A percentile compares a stretch with the other conserved stretches of the same genome.
Conservation (phyloP, 2,797 vertebrate genomes). For the Eleutherodactylus coqui region DNA sequence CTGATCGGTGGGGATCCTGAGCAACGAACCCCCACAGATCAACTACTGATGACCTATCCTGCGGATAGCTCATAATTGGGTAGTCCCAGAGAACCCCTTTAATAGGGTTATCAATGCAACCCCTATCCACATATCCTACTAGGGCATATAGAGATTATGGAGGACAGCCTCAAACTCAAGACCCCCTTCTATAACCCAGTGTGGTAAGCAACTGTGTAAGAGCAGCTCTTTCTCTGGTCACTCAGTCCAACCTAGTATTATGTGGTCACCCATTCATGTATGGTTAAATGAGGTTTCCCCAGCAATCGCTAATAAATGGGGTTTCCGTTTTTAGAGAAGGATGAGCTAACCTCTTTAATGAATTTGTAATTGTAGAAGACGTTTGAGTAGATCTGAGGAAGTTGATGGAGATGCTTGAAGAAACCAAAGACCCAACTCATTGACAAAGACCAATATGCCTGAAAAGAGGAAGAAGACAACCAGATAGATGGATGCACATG, state of each 20-base stretch:
- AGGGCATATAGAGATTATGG: background rate
- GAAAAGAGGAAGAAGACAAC: background rate
- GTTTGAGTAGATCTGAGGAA: background rate
- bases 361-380: background rate
- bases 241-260: background rate
- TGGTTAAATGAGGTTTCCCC: background rate
- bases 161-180: background rate
- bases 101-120: background rate
- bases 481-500: background rate
- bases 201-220: background rate
- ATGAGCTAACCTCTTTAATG: too few relatives aligned
- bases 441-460: background rate
- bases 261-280: background rate
- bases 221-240: background rate
- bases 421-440: background rate
- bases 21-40: too few relatives aligned
- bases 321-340: too few relatives aligned
- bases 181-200: background rate
- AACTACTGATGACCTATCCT: too few relatives aligned
- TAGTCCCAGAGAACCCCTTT: too few relatives aligned
- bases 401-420: background rate
- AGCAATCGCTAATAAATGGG: background rate
- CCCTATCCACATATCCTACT: background rate
- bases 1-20: too few relatives aligned
- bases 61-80: too few relatives aligned